Evolutionary conservation across 2,888 invertebrate species (phyloP).

Genomic region (Chrysotoxum bicinctum): DNA sequence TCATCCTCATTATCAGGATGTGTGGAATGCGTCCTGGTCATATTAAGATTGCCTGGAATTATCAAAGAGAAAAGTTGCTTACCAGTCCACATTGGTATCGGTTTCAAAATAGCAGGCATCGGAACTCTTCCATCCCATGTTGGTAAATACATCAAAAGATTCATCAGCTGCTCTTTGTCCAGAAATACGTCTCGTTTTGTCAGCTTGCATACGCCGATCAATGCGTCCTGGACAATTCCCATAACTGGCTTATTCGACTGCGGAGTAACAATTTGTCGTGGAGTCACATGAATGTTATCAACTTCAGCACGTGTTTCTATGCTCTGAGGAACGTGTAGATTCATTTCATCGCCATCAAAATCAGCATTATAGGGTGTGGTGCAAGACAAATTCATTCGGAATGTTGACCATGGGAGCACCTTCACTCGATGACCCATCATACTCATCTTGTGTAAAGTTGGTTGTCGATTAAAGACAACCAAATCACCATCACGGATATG

Average conservation of each 20-base stretch:
- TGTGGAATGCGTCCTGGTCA: constrained; percentile 96
- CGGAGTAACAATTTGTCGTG: constrained; percentile 86
- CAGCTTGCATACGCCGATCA: constrained; percentile 97
- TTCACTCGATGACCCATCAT: constrained; percentile 86
- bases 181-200: constrained; percentile 98
- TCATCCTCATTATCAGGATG: constrained; percentile 98
- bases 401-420: constrained; percentile 87
- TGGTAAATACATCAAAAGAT: constrained; percentile 97
- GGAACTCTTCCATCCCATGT: constrained; percentile 99
- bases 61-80: constrained; percentile 97
- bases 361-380: constrained; percentile 88
- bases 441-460: constrained; percentile 88
- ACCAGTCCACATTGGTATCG: constrained; percentile 96
- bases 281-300: constrained; percentile 84
- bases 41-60: constrained; percentile 95
- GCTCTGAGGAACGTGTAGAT: constrained; percentile 85
- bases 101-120: constrained; percentile 90
- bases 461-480: constrained; percentile 87
- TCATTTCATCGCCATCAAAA: constrained; percentile 89
- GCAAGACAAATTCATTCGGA: constrained; percentile 86
- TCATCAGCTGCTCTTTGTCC: constrained; percentile 98
- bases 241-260: constrained; percentile 91
- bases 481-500: constrained; percentile 86
- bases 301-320: constrained; percentile 85
- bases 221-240: constrained; percentile 98